These are phyloP conservation scores for Leucoptera coffeella DNA, from an alignment of 2,888 invertebrate genomes.

Conservation along the genomic window DNA sequence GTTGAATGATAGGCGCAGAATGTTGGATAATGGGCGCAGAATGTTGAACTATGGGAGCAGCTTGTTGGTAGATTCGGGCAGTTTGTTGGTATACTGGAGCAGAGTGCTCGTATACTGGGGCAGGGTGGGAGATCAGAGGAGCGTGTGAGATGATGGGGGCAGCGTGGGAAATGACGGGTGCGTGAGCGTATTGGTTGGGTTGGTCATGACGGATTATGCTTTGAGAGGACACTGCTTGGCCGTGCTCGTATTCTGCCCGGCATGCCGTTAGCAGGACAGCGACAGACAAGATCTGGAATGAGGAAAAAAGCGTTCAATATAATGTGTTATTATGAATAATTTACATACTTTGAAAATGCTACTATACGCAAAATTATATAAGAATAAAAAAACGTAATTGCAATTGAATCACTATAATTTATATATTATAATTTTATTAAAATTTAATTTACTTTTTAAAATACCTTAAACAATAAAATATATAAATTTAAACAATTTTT, in stretches of 20 bases:
- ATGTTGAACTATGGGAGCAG: conserved; percentile 11
- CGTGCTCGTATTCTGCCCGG: conserved; percentile 31
- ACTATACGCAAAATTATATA: too few relatives aligned
- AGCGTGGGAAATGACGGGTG: conserved; percentile 4
- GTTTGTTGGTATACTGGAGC: conserved; percentile 4
- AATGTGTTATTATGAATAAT: too few relatives aligned
- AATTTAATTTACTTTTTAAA: too few relatives aligned
- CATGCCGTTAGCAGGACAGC: conserved; percentile 33
- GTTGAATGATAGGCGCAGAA: conserved; percentile 13
- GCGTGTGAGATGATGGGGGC: conserved; percentile 6
- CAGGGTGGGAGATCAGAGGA: conserved; percentile 13
- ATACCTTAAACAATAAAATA: too few relatives aligned
- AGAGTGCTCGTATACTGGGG: conserved; percentile 13
- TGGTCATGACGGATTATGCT: conserved; percentile 35
- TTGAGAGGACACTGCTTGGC: conserved; percentile 30
- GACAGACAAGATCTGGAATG: conserved; percentile 30
- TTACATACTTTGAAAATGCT: too few relatives aligned
- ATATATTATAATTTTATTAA: too few relatives aligned
- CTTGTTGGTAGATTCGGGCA: conserved; percentile 6
- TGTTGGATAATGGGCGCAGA: conserved; percentile 13
- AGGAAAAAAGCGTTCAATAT: conserved; percentile 1
- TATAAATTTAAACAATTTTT: conserved; percentile 3
- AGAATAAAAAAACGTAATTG: too few relatives aligned
- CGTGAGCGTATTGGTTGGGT: too few relatives aligned
- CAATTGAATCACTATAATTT: too few relatives aligned